phyloP scores from a whole-genome alignment of 2,888 invertebrate species.

The Yponomeuta evonymella region DNA sequence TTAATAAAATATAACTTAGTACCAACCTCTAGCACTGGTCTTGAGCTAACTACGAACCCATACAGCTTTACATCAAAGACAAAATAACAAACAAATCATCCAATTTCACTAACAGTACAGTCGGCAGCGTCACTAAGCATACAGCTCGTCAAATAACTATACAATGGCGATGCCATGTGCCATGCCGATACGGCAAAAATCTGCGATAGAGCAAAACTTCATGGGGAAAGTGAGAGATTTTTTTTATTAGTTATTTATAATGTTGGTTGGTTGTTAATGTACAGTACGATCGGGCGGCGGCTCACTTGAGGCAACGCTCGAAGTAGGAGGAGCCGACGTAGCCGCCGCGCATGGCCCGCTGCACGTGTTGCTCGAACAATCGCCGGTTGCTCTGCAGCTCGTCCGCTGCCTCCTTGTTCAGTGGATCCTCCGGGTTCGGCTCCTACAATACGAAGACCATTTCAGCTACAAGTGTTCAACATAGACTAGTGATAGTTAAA shows the following conservation, averaged over 20 bases:
- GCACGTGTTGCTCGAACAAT: conserved; percentile 96
- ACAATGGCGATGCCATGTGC: too few species aligned
- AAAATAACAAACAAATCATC: neutral
- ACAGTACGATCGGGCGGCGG: conserved; percentile 23
- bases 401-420: conserved; percentile 99
- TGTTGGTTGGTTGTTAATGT: conserved; percentile 1
- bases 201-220: neutral
- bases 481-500: neutral
- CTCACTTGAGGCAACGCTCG: conserved; percentile 96
- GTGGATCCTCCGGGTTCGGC: conserved; percentile 98
- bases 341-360: conserved; percentile 96
- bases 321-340: conserved; percentile 96
- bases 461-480: neutral
- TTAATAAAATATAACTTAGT: neutral
- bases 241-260: conserved; percentile 14
- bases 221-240: conserved; percentile 16
- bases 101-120: neutral
- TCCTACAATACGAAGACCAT: conserved; percentile 77
- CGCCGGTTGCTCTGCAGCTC: conserved; percentile 95
- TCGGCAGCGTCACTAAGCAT: neutral
- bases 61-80: neutral
- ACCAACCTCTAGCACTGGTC: conserved; percentile 2
- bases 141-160: neutral
- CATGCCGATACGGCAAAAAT: neutral
- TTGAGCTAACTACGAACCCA: conserved; percentile 1